Evolutionary conservation across 1,140 invertebrate genomes (phyloP).

Genomic region (Alviniconcha marisindica): DNA sequence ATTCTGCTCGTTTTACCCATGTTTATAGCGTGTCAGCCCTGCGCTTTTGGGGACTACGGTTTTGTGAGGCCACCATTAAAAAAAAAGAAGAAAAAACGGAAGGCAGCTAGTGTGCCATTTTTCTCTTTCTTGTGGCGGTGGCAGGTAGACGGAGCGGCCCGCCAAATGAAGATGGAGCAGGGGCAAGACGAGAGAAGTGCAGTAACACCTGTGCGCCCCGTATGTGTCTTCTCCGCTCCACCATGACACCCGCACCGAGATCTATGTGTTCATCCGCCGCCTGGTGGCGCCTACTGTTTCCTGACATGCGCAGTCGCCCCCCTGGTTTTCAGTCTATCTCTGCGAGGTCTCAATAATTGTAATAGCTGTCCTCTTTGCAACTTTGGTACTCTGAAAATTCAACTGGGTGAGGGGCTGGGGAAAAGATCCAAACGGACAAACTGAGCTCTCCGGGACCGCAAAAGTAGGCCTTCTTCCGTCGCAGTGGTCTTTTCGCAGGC

Average conservation of each 20-base stretch:
- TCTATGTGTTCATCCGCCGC: neutral
- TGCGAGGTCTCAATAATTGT: too few relatives aligned
- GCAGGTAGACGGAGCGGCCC: neutral
- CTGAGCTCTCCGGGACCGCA: neutral
- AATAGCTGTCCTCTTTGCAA: too few relatives aligned
- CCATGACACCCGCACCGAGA: neutral
- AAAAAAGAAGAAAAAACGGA: neutral
- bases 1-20: conserved; percentile 27
- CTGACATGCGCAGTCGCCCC: neutral
- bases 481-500: neutral
- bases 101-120: neutral
- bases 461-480: too few relatives aligned
- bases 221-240: neutral
- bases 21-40: conserved; percentile 33
- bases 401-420: too few relatives aligned
- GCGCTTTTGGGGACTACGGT: neutral
- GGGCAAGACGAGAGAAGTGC: neutral
- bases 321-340: too few relatives aligned
- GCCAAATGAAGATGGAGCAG: neutral
- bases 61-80: neutral
- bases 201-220: neutral
- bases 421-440: too few relatives aligned
- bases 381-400: too few relatives aligned
- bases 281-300: neutral
- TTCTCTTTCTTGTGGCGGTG: neutral